Conservation (phyloP, 2,888 invertebrate genomes). For the Noctua pronuba region DNA sequence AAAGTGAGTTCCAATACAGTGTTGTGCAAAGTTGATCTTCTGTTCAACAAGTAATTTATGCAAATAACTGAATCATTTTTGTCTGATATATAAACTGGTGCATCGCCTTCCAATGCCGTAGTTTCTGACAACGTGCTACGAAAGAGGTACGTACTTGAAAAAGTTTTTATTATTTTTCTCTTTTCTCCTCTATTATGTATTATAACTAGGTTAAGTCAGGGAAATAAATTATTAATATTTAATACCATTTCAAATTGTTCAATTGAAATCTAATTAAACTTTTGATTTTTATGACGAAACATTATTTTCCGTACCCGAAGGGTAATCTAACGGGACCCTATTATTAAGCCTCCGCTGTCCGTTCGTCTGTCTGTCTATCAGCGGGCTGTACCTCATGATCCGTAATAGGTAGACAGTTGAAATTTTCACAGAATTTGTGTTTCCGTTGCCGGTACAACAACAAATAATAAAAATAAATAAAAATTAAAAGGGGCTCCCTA, state of each 20-base stretch:
- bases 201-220: background rate
- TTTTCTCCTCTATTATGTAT: background rate
- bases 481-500: too few relatives aligned
- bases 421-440: too few relatives aligned
- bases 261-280: too few relatives aligned
- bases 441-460: too few relatives aligned
- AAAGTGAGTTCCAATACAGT: background rate
- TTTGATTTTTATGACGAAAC: too few relatives aligned
- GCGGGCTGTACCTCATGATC: too few relatives aligned
- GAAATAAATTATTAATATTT: background rate
- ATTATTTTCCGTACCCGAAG: too few relatives aligned
- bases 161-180: background rate
- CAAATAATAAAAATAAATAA: too few relatives aligned
- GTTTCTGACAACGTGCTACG: slow-evolving; percentile 27
- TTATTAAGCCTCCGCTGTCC: too few relatives aligned
- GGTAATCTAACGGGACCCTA: too few relatives aligned
- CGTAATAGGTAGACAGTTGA: too few relatives aligned
- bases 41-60: background rate
- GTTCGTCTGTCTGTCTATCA: too few relatives aligned
- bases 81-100: slow-evolving; percentile 56
- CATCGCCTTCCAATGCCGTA: background rate
- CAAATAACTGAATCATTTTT: slow-evolving; percentile 58
- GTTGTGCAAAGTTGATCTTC: slow-evolving; percentile 25
- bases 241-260: background rate
- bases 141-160: slow-evolving; percentile 51